Percentiles rank a stretch among this genome's conserved stretches.
Evolutionary conservation across 2,797 vertebrate species (phyloP).

Genomic region (Loris lydekkerianus): DNA sequence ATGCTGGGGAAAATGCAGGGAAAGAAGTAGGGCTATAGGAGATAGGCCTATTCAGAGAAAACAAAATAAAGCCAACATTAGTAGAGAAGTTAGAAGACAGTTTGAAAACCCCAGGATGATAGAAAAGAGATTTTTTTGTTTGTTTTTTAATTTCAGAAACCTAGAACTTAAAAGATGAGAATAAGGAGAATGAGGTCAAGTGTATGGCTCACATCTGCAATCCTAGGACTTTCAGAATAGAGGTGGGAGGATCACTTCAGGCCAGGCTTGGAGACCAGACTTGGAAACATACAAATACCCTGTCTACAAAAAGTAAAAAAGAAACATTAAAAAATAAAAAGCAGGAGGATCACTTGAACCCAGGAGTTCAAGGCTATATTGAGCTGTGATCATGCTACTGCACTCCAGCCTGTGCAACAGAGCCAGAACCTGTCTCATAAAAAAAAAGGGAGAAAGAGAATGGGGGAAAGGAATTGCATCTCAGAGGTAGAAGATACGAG

Average conservation of each 20-base stretch:
- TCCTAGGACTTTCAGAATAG: not conserved
- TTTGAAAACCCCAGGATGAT: slow-evolving; percentile 50
- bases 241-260: not conserved
- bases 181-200: not conserved
- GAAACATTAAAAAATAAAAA: too few species aligned
- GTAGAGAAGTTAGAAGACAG: slow-evolving; percentile 21
- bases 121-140: not conserved
- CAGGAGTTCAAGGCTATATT: too few species aligned
- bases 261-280: not conserved
- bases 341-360: too few species aligned
- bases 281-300: too few species aligned
- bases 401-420: not conserved
- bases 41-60: not conserved
- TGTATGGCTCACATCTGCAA: not conserved
- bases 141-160: not conserved
- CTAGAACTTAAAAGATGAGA: slow-evolving; percentile 38
- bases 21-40: slow-evolving; percentile 58
- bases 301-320: too few species aligned
- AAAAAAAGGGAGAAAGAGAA: not conserved
- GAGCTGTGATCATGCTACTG: too few species aligned
- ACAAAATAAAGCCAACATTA: slow-evolving; percentile 52
- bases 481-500: not conserved
- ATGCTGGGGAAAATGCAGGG: slow-evolving; percentile 20
- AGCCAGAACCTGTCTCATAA: not conserved
- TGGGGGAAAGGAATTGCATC: not conserved